A percentile compares a stretch with the other conserved stretches of the same genome.
Evolutionary conservation across 2,888 invertebrate species (phyloP).

Genomic region (Listrodromus nycthemerus): DNA sequence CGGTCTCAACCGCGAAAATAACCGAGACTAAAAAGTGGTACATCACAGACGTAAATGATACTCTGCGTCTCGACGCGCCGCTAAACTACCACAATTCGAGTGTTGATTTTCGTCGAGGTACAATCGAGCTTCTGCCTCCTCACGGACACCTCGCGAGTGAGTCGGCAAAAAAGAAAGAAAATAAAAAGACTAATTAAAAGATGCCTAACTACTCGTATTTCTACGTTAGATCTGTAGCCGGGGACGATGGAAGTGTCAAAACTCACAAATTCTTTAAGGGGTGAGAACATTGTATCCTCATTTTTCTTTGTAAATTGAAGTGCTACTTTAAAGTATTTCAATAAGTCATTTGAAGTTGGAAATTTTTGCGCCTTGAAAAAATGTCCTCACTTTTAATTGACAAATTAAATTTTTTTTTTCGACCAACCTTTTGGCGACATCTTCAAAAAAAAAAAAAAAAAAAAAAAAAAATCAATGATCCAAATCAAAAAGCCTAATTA

Average conservation of each 20-base stretch:
- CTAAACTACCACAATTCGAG: conserved; percentile 44
- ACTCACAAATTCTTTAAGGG: conserved; percentile 78
- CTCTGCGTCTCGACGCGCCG: conserved; percentile 9
- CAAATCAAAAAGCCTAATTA: too few species aligned
- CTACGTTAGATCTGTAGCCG: conserved; percentile 76
- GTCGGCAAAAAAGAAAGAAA: not conserved
- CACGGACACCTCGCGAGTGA: not conserved
- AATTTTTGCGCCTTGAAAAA: too few species aligned
- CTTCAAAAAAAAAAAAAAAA: too few species aligned
- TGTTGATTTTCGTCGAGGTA: conserved; percentile 11
- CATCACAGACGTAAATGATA: not conserved
- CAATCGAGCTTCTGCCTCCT: conserved; percentile 6
- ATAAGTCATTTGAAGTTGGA: too few species aligned
- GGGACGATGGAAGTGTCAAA: conserved; percentile 71
- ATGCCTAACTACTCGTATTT: conserved; percentile 79
- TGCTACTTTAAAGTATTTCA: not conserved
- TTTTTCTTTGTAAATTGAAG: not conserved
- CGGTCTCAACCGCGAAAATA: not conserved
- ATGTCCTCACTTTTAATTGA: too few species aligned
- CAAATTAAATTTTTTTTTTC: too few species aligned
- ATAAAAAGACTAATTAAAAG: not conserved
- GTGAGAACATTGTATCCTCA: conserved; percentile 71
- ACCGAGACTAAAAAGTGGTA: conserved; percentile 8
- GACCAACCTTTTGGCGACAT: too few species aligned
- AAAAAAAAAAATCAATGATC: not conserved